Conservation (phyloP, 2,888 invertebrate genomes). For the Pimpla rufipes region DNA sequence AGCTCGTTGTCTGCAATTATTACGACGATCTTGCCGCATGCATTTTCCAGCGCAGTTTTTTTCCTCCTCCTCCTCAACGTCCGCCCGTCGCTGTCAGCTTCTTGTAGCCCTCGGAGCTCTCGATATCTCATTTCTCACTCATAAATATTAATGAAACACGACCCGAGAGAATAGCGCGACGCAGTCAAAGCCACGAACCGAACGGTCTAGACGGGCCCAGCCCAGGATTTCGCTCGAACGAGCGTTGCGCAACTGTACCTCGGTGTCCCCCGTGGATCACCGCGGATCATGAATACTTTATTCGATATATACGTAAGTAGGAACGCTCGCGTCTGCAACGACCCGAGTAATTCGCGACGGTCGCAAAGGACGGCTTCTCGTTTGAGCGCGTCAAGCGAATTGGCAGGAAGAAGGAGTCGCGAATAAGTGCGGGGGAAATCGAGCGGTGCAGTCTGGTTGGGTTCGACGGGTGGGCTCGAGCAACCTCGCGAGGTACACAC, state of each 20-base stretch:
- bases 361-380: background rate
- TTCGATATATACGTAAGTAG: conserved; percentile 3
- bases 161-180: background rate
- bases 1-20: conserved; percentile 14
- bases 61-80: background rate
- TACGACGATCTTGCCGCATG: background rate
- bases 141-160: conserved; percentile 60
- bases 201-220: conserved; percentile 67
- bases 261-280: background rate
- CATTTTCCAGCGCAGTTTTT: background rate
- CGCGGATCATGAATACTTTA: conserved; percentile 31
- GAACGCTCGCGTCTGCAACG: background rate
- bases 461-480: no score
- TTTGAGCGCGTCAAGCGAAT: no score
- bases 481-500: no score
- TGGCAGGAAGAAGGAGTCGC: no score
- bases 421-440: no score
- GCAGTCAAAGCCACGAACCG: no score
- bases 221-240: conserved; percentile 65
- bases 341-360: conserved; percentile 14
- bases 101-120: conserved; percentile 3
- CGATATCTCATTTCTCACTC: conserved; percentile 49
- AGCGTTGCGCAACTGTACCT: conserved; percentile 36
- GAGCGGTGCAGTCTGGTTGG: no score
- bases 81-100: background rate